Conservation (phyloP, 2,888 invertebrate genomes). For the Lepeophtheirus nordmannii region DNA sequence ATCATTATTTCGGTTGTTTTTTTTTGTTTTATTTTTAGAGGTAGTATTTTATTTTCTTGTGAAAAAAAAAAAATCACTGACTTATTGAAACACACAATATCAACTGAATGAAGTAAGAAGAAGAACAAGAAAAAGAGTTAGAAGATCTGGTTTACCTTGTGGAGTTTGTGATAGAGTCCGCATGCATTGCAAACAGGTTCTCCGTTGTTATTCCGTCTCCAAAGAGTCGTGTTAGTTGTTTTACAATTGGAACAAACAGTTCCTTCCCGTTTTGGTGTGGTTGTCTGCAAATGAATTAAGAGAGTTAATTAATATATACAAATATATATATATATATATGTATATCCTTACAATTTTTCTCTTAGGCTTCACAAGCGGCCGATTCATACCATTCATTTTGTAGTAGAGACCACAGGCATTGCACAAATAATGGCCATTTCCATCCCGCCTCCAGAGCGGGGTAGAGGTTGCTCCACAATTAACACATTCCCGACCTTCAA, state of each 20-base stretch:
- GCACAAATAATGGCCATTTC: slow-evolving; percentile 83
- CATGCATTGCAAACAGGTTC: slow-evolving; percentile 90
- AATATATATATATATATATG: not conserved
- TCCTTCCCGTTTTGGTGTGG: slow-evolving; percentile 72
- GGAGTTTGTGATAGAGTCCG: slow-evolving; percentile 89
- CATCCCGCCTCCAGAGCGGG: slow-evolving; percentile 94
- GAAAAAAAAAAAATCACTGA: no score
- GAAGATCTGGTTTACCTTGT: slow-evolving; percentile 68
- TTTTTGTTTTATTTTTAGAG: no score
- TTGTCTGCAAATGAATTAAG: slow-evolving; percentile 67
- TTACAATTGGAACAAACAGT: slow-evolving; percentile 49
- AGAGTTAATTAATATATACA: no score
- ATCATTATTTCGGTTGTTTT: no score
- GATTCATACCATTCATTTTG: slow-evolving; percentile 98
- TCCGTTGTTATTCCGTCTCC: slow-evolving; percentile 75
- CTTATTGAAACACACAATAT: no score
- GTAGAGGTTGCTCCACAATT: slow-evolving; percentile 98
- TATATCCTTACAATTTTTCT: slow-evolving; percentile 86
- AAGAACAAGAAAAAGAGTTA: no score
- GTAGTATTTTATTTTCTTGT: no score
- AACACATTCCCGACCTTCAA: slow-evolving; percentile 93
- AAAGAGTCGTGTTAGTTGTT: slow-evolving; percentile 42
- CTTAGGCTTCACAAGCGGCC: slow-evolving; percentile 97
- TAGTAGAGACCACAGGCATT: slow-evolving; percentile 99
- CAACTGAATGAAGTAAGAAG: no score